Percentiles rank a stretch among this genome's conserved stretches.
phyloP scores from a whole-genome alignment of 2,113 vertebrate genomes.

The Carlito syrichta region DNA sequence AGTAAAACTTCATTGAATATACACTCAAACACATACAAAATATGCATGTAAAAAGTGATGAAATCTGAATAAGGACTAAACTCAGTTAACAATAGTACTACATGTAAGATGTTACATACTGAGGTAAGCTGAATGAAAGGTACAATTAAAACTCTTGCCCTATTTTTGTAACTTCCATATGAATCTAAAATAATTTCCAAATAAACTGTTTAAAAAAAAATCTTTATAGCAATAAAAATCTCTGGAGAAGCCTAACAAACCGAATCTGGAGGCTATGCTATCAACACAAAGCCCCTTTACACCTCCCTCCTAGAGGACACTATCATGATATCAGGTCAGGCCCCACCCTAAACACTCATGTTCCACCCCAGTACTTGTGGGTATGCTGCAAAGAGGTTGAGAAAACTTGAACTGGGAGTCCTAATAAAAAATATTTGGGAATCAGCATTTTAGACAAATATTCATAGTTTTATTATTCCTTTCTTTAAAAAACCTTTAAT shows the following conservation, averaged over 20 bases:
- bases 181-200: not conserved
- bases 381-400: not conserved
- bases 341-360: not conserved
- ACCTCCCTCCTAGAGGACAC: not conserved
- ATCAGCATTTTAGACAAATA: not conserved
- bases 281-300: not conserved
- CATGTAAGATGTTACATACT: not conserved
- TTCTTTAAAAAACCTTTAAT: not conserved
- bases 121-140: not conserved
- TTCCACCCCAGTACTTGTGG: not conserved
- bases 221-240: not conserved
- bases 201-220: not conserved
- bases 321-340: not conserved
- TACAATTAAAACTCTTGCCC: not conserved
- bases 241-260: not conserved
- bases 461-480: not conserved
- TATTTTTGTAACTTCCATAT: not conserved
- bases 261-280: not conserved
- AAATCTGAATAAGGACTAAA: not conserved
- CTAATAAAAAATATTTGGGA: not conserved
- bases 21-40: not conserved
- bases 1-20: not conserved
- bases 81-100: not conserved
- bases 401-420: not conserved
- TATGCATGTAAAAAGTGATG: not conserved